Evolutionary conservation across 2,113 vertebrate species (phyloP), one percentile per base, ranked within the genome.

Genomic region (Rhagologus leucostigma): DNA sequence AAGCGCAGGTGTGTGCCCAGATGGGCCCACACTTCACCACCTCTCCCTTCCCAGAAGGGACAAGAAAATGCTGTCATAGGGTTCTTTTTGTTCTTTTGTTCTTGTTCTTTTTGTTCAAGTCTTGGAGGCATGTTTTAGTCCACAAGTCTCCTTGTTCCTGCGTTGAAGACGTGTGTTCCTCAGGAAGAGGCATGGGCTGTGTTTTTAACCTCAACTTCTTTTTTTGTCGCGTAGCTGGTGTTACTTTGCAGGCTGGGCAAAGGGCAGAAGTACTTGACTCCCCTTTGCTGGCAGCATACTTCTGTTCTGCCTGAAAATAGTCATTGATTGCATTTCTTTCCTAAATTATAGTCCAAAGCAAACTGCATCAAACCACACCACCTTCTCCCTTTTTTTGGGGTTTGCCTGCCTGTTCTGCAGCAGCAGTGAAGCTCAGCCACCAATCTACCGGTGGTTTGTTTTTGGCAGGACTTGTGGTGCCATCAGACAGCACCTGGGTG

Each of bases 391-490:
- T 32, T 59, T 50, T 35, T 9, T 49, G 75, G 75, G 56, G 12
- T 41, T 84, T 32, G 3, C 21, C 50, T 52, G 26, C 49, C 60
- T 12, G 22, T 29, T 55, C 10, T 24, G 59, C 53, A 35, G 77
- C 57, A 50, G 84, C 22, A 42, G 10, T 1, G 24, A 30, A 71
- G 32, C 68, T 57, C 39, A 2, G 32, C 35, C 6, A 4, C 46
- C 8, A 1, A 8, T 21, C 9, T 50, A 2, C 3, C 0, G 0
- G 22, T 15, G 11, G 11, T 16, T 44, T 14, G 49, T 2, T 56
- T 64, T 39, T 50, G 70, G n/a, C 62, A 67, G 69, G 60, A 21
- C 35, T 13, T 1, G 1, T n/a, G 5, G 42, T 4, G 52, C 91
- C 52, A 18, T 57, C 47, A 13, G 69, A 3, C 20, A 37, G 69